Percentiles rank a stretch among this genome's conserved stretches.
Conservation (phyloP, 1,140 invertebrate species). For the Drosophila trapezifrons region DNA sequence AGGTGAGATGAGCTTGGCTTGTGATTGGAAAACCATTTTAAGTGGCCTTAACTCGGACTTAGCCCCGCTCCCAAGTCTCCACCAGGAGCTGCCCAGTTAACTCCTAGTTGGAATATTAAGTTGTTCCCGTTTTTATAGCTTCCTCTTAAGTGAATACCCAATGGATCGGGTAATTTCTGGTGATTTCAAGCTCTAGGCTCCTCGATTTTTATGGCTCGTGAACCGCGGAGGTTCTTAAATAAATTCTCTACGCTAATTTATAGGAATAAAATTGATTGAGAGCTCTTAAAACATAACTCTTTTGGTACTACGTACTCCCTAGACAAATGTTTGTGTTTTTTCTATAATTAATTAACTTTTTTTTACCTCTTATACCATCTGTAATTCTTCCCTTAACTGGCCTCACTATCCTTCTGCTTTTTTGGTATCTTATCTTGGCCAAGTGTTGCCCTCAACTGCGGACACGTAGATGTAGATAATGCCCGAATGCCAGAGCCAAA, state of each 20-base stretch:
- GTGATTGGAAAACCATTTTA: constrained; percentile 43
- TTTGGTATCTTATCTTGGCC: constrained; percentile 25
- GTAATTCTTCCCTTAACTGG: too few species aligned
- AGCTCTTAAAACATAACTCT: too few species aligned
- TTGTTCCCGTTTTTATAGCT: constrained; percentile 19
- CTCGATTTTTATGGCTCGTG: not conserved
- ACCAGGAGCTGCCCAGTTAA: not conserved
- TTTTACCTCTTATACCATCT: too few species aligned
- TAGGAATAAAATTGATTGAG: not conserved
- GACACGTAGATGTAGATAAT: constrained; percentile 68
- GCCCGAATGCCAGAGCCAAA: constrained; percentile 32
- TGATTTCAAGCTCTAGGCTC: not conserved
- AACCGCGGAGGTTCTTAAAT: too few species aligned
- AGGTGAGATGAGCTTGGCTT: constrained; percentile 18
- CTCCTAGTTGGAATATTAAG: constrained; percentile 1
- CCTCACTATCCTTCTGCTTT: not conserved
- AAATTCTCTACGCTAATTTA: too few species aligned
- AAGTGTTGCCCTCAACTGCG: constrained; percentile 73
- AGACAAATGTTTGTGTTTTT: not conserved
- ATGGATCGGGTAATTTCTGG: constrained; percentile 4
- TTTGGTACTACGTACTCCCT: too few species aligned
- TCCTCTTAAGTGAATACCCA: not conserved
- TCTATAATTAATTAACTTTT: not conserved
- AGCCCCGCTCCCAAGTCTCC: too few species aligned
- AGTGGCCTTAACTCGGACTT: not conserved